Evolutionary conservation across 2,113 vertebrate species (phyloP).

Genomic region (Panthera uncia): DNA sequence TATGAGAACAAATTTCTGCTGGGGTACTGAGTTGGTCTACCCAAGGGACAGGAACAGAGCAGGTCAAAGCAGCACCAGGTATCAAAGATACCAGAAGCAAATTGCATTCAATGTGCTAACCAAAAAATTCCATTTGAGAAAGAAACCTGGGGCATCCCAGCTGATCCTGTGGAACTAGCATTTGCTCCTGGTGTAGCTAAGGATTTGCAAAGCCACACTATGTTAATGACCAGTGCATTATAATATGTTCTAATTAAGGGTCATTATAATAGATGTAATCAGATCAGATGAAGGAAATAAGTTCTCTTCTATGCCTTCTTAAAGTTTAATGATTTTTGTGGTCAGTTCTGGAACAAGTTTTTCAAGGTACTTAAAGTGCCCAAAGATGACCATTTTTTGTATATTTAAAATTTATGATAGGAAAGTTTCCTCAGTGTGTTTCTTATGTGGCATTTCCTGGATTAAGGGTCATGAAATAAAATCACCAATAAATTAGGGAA

Average conservation of each 20-base stretch:
- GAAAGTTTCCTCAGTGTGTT: conserved; percentile 37
- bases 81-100: neutral
- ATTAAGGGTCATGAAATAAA: conserved; percentile 28
- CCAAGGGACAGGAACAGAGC: neutral
- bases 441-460: conserved; percentile 68
- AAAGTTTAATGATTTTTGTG: neutral
- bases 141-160: neutral
- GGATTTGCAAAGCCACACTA: neutral
- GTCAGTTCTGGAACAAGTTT: neutral
- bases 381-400: conserved; percentile 25
- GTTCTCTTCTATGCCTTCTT: neutral
- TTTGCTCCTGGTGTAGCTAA: neutral
- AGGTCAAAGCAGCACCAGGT: neutral
- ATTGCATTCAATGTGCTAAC: neutral
- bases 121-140: neutral
- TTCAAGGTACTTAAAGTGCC: neutral
- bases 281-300: neutral
- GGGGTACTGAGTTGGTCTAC: neutral
- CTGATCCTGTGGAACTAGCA: neutral
- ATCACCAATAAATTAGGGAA: conserved; percentile 52
- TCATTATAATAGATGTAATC: neutral
- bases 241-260: neutral
- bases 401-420: conserved; percentile 47
- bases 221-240: neutral
- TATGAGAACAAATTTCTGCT: neutral